Evolutionary conservation across 2,797 vertebrate genomes (phyloP), one percentile per base, ranked within the genome.

Genomic region (Parotocinclus haroldoi): DNA sequence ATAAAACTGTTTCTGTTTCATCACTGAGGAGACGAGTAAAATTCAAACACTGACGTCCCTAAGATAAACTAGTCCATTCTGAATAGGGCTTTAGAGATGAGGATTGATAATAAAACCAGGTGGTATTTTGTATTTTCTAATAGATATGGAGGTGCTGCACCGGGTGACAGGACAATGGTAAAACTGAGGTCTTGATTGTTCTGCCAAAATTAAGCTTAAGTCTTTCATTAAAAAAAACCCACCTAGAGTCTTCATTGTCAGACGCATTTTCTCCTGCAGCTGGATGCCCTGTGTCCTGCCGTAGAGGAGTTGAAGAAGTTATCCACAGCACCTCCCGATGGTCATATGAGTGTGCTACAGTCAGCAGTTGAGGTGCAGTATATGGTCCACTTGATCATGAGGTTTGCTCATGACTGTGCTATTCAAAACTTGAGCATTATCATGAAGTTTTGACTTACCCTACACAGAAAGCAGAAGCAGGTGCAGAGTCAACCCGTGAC

Each of bases 101-200:
- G 5, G 27, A 27, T 5, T 27, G 27, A 27, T 27, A 27, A 27
- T 27, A 27, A 27, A 27, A 27, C 27, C 27, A 27, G 27, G 27
- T 27, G 27, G 27, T 5, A 27, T 27, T 27, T 14, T 1, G 12
- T 58, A 8, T 78, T 7, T 66, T 54, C 44, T 56, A 70, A 36
- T 83, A 98, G 96, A 75, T 98, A 95, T 0, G 95, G 96, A 7
- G 94, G 95, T 12, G 96, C 96, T 0, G 92, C 88, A 0, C 87
- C 90, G 0, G 96, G 96, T 10, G 96, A 98, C 82, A 89, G 95
- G 83, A 98, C 95, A 0, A 97, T 98, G 96, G 96, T 96, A 73
- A 86, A 64, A 65, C 9, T 69, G 17, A 9, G 19, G 10, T 1
- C 18, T 12, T 27, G 27, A 27, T 27, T 40, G 3, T 16, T 55